These are phyloP conservation scores for Tanaodytes sp. DNA, from an alignment of 2,888 invertebrate species.

Conservation along the genomic window DNA sequence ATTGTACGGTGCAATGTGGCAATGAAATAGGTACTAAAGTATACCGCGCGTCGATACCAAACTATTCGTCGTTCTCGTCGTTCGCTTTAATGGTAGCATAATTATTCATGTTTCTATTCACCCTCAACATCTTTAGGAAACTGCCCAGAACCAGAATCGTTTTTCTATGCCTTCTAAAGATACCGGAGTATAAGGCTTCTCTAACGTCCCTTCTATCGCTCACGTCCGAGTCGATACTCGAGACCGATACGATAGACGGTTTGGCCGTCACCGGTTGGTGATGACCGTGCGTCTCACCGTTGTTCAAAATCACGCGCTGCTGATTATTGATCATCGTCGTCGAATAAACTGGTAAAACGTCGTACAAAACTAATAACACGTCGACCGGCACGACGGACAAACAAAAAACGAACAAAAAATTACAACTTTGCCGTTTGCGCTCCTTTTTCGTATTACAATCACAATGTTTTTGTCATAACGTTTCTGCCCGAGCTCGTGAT, in stretches of 20 bases:
- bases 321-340: conserved; percentile 70
- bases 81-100: conserved; percentile 72
- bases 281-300: conserved; percentile 63
- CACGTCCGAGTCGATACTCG: conserved; percentile 71
- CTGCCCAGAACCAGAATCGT: conserved; percentile 72
- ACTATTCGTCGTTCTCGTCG: conserved; percentile 69
- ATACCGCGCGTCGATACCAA: no score
- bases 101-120: conserved; percentile 72
- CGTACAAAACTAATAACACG: no score
- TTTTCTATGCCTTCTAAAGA: conserved; percentile 71
- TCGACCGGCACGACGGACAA: no score
- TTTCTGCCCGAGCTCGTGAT: not conserved
- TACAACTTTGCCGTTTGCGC: no score
- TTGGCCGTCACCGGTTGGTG: conserved; percentile 67
- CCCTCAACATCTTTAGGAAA: conserved; percentile 71
- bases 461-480: conserved; percentile 21
- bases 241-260: conserved; percentile 69
- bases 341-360: no score
- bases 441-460: conserved; percentile 5
- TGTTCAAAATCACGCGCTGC: conserved; percentile 66
- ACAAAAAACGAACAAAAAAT: not conserved
- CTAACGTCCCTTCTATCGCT: conserved; percentile 70
- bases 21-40: not conserved
- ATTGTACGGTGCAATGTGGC: not conserved
- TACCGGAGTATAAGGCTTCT: conserved; percentile 71